Evolutionary conservation across 1,140 invertebrate genomes (phyloP).

Genomic region (Zaprionus ornatus): DNA sequence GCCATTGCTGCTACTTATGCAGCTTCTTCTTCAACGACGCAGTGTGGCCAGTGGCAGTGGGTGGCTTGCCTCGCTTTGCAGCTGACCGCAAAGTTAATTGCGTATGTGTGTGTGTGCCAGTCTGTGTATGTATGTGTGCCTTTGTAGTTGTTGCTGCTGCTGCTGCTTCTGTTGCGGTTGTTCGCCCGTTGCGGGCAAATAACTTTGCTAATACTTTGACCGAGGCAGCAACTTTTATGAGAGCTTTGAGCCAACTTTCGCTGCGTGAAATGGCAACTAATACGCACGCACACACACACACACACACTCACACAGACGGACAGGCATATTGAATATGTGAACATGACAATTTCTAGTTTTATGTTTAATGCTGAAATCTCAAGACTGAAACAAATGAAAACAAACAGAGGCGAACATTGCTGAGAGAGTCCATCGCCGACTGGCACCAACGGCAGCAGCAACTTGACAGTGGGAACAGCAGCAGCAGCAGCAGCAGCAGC

Average conservation of each 20-base stretch:
- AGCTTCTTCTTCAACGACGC: slow-evolving; percentile 24
- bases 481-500: not conserved
- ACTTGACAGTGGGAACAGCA: slow-evolving; percentile 8
- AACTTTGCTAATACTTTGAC: slow-evolving; percentile 78
- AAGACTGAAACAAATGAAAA: slow-evolving; percentile 5
- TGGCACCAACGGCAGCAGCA: not conserved
- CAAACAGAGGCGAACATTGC: not conserved
- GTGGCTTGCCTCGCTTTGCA: not conserved
- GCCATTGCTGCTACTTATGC: slow-evolving; percentile 40
- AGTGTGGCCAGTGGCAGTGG: slow-evolving; percentile 53
- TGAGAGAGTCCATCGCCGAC: not conserved
- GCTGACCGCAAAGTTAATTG: slow-evolving; percentile 77
- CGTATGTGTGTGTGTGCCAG: slow-evolving; percentile 22
- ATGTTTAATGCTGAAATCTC: slow-evolving; percentile 2
- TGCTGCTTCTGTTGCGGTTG: slow-evolving; percentile 57
- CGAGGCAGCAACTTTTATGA: slow-evolving; percentile 63
- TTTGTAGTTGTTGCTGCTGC: slow-evolving; percentile 31
- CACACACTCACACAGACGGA: not conserved
- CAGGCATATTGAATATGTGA: not conserved
- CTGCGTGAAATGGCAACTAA: slow-evolving; percentile 16
- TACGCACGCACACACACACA: slow-evolving; percentile 9
- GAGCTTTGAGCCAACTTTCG: slow-evolving; percentile 50
- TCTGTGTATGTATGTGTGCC: slow-evolving; percentile 12
- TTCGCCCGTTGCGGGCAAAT: slow-evolving; percentile 64
- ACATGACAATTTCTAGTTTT: slow-evolving; percentile 9